Conservation (phyloP, 2,888 invertebrate species). For the Apodemia duryi region DNA sequence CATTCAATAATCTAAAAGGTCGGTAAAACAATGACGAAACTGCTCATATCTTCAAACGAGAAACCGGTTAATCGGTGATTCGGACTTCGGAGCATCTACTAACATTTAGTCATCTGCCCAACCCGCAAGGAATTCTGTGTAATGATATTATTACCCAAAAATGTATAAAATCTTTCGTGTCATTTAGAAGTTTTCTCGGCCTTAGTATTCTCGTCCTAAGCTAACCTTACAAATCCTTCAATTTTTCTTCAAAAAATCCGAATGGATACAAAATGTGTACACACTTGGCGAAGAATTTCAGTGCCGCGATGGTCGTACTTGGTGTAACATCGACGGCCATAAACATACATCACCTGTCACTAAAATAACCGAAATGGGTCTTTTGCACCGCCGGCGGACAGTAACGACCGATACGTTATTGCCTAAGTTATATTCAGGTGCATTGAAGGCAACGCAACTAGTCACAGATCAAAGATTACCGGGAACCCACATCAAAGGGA, state of each 20-base stretch:
- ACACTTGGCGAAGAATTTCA: constrained; percentile 6
- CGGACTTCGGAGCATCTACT: too few relatives aligned
- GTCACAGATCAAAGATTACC: neutral
- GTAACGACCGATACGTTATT: constrained; percentile 19
- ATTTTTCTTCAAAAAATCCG: neutral
- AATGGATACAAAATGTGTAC: constrained; percentile 3
- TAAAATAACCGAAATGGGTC: constrained; percentile 30
- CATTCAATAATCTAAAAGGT: too few relatives aligned
- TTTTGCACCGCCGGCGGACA: constrained; percentile 39
- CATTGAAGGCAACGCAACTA: constrained; percentile 5
- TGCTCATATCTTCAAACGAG: too few relatives aligned
- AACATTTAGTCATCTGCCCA: too few relatives aligned
- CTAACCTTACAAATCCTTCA: constrained; percentile 8
- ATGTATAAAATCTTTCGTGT: neutral
- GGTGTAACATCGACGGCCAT: constrained; percentile 14
- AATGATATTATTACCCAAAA: too few relatives aligned
- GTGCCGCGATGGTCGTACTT: neutral
- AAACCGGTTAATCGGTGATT: too few relatives aligned
- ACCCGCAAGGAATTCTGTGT: too few relatives aligned
- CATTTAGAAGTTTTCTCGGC: neutral
- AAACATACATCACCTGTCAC: constrained; percentile 21
- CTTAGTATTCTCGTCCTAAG: neutral
- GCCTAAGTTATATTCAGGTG: constrained; percentile 16
- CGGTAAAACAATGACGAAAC: too few relatives aligned
- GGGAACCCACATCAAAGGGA: neutral